Base-by-base conservation (phyloP, 2,888 invertebrate species). In the Cantharis lateralis region DNA sequence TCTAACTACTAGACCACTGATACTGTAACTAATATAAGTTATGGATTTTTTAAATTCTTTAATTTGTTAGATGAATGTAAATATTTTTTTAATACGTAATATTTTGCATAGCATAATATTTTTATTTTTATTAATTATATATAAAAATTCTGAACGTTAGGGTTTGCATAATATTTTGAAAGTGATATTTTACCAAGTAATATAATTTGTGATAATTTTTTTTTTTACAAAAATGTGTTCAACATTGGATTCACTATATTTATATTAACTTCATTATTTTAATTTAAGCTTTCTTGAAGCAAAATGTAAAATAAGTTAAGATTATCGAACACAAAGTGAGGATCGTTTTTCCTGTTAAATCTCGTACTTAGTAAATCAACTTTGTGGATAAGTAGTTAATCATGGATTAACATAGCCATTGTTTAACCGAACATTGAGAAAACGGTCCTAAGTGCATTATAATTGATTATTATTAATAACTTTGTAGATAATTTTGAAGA, bases 141-240 rank as follows among this genome's bases (percentile, higher is more conserved):
- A 48, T 48, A 48, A n/a, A n/a, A 48, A n/a, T 48, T 48, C 7
- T 48, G 48, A 48, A 48, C n/a, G 32, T 32, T 32, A 32, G 32
- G 13, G 9, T 64, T 18, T 16, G n/a, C 64, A 64, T 20, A 64
- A 64, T 32, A 24, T 69, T 28, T 26, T 26, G 15, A 16, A 28
- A 16, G 15, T 69, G 16, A 69, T 69, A 69, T 28, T 26, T 69
- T 16, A 20, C 66, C 66, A 48, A 66, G 66, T 20, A 66, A 72
- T 66, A n/a, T 64, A 20, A 16, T 32, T 61, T 72, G 72, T 71
- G 72, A 28, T 63, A 72, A 26, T 28, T n/a, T 26, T 32, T 15
- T 66, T 72, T 72, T 20, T 68, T 71, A 66, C 20, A 48, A 61
- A 72, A 72, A 66, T 72, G 64, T 72, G 72, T 72, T 72, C 66